These are phyloP conservation scores for Drosophila miranda DNA, from an alignment of 1,140 invertebrate genomes.

Conservation along the genomic window DNA sequence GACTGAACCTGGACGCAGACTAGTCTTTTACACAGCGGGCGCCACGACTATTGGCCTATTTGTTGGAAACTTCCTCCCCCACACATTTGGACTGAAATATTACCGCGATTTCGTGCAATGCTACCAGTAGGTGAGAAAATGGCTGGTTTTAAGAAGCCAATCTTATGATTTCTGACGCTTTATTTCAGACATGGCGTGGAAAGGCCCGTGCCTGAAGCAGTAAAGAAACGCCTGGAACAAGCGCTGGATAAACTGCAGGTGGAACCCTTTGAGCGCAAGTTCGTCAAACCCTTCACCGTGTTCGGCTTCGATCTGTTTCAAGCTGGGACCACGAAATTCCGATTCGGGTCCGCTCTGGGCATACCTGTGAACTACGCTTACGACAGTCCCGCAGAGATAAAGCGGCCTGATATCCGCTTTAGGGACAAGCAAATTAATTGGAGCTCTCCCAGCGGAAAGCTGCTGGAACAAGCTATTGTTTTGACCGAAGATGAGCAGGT, in stretches of 20 bases:
- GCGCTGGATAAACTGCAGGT: conserved; percentile 84
- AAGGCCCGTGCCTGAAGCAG: conserved; percentile 76
- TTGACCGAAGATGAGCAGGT: conserved; percentile 89
- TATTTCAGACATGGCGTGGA: conserved; percentile 82
- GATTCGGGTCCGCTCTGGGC: conserved; percentile 85
- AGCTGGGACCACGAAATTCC: conserved; percentile 74
- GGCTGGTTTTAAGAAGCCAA: neutral
- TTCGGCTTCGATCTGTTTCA: conserved; percentile 86
- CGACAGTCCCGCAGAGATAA: conserved; percentile 80
- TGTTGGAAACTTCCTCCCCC: conserved; percentile 80
- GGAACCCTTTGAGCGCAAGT: conserved; percentile 62
- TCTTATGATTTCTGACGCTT: conserved; percentile 2
- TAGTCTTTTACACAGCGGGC: conserved; percentile 63
- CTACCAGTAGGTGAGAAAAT: conserved; percentile 83
- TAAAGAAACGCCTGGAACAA: conserved; percentile 82
- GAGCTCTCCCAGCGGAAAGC: conserved; percentile 84
- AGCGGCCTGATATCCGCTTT: conserved; percentile 84
- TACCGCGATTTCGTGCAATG: conserved; percentile 83
- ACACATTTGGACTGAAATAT: conserved; percentile 83
- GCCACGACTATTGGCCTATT: conserved; percentile 59
- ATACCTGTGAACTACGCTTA: conserved; percentile 86
- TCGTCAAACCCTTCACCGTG: conserved; percentile 85
- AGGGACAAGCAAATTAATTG: conserved; percentile 85
- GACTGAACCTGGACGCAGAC: conserved; percentile 47
- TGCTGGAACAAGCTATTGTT: conserved; percentile 86